A percentile compares a stretch with the other conserved stretches of the same genome.
Conservation (phyloP, 1,140 invertebrate genomes). For the Phymorhynchus buccinoides region DNA sequence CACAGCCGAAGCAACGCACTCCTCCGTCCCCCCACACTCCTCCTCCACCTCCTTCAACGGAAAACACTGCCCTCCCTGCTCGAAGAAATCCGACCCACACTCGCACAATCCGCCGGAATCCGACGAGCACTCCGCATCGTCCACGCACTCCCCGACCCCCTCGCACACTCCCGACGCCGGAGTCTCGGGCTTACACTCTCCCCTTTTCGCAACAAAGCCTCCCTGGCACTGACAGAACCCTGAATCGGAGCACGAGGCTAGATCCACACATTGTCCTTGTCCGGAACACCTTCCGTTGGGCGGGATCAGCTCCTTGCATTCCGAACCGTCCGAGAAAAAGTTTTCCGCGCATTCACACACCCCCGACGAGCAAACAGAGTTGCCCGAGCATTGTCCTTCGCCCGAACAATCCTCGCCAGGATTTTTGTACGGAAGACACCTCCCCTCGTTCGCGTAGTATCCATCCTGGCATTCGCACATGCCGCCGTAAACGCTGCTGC, state of each 20-base stretch:
- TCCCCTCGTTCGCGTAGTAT: slow-evolving; percentile 29
- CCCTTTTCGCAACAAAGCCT: slow-evolving; percentile 27
- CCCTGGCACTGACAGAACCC: slow-evolving; percentile 35
- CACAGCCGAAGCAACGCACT: slow-evolving; percentile 28
- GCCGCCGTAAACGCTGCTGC: slow-evolving; percentile 3
- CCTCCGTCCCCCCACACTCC: background rate
- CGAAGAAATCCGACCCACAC: slow-evolving; percentile 27
- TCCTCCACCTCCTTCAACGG: background rate
- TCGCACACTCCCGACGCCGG: slow-evolving; percentile 23
- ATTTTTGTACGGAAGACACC: slow-evolving; percentile 8
- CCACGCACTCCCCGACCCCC: slow-evolving; percentile 28
- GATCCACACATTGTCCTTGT: slow-evolving; percentile 33
- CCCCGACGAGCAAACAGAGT: slow-evolving; percentile 26
- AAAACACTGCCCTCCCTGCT: slow-evolving; percentile 7
- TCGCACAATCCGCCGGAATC: slow-evolving; percentile 20
- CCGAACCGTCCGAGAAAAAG: slow-evolving; percentile 27
- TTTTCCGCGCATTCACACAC: slow-evolving; percentile 35
- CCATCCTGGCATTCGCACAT: slow-evolving; percentile 38
- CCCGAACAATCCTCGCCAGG: slow-evolving; percentile 28
- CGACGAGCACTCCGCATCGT: slow-evolving; percentile 34
- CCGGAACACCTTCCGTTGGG: slow-evolving; percentile 19
- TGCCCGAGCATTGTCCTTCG: slow-evolving; percentile 25
- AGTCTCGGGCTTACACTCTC: slow-evolving; percentile 22
- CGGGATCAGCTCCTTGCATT: slow-evolving; percentile 35
- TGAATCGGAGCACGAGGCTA: slow-evolving; percentile 21